Percentiles rank a stretch among this genome's conserved stretches.
These are phyloP conservation scores for Lytechinus pictus DNA, from an alignment of 35 echinoderm and acorn worm genomes.

Conservation along the genomic window DNA sequence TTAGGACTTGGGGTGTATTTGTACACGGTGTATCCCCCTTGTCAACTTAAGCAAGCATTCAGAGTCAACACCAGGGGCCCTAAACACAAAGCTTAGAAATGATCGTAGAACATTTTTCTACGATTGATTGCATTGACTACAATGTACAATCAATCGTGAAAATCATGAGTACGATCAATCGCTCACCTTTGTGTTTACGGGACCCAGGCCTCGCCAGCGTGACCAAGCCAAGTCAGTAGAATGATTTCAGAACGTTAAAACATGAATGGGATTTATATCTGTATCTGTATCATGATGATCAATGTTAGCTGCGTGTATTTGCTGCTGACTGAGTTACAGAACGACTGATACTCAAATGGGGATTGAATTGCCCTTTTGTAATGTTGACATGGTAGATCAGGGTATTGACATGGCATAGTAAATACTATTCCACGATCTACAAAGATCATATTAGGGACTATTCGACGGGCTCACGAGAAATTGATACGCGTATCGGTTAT, in stretches of 20 bases:
- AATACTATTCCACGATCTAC: neutral
- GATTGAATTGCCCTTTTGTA: neutral
- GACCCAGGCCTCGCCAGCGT: too few species aligned
- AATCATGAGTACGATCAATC: too few species aligned
- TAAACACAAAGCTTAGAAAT: too few species aligned
- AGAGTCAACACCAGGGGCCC: neutral
- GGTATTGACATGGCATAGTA: neutral
- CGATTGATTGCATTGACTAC: too few species aligned
- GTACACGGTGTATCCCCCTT: neutral
- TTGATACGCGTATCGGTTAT: too few species aligned
- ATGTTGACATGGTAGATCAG: neutral
- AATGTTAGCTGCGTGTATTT: neutral
- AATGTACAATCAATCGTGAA: too few species aligned
- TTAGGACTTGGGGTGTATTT: neutral
- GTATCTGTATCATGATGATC: neutral
- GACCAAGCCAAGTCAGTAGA: neutral
- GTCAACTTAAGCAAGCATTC: neutral
- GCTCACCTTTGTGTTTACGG: too few species aligned
- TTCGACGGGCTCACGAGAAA: too few species aligned
- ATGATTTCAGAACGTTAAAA: neutral
- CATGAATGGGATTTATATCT: neutral
- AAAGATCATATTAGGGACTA: too few species aligned
- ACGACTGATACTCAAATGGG: neutral
- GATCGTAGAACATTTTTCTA: too few species aligned
- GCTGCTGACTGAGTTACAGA: neutral